Evolutionary conservation across 2,888 invertebrate species (phyloP), one percentile per base, ranked within the genome.

Genomic region (Parasteatoda lunata): DNA sequence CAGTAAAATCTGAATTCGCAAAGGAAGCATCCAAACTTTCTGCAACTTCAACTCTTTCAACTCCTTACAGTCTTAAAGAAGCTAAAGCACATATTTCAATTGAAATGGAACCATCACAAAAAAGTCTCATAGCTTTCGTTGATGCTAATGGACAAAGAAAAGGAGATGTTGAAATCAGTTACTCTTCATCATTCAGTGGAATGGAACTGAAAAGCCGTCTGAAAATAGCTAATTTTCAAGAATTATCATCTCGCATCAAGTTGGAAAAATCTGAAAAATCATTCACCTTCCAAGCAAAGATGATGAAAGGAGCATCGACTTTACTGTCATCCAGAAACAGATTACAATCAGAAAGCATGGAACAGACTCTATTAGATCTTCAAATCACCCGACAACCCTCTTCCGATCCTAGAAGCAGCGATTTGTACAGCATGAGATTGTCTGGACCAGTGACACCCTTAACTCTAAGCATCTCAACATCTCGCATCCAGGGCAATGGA

Each of bases 111-210:
- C 6, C 45, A 51, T 15, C 52, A 3, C 15, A 73, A 51, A 72
- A 69, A 15, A 73, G 48, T 13, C 45, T 82, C 3, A 47, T 77
- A 15, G 81, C 68, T 7, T 75, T 66, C 52, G 0, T 82, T 47
- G 82, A 87, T 30, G 15, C 59, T 9, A 87, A 87, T 69, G 78
- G 69, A 47, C 52, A 76, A 45, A 51, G 80, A 68, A 86, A 80
- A 51, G 70, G 51, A 49, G 80, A 80, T 77, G 54, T 51, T 54
- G 85, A 80, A 72, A 15, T 81, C 4, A 84, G 65, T 45, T 47
- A n/a, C 9, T 13, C 49, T 11, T 51, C 84, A 47, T 76, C 52
- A 13, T 30, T 65, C 52, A 59, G 59, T 9, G 8, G 5, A 5
- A 30, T 71, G 5, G 80, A 81, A 77, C 3, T 86, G 9, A 70